Percentiles rank a stretch among this genome's conserved stretches.
Evolutionary conservation across 2,113 vertebrate genomes (phyloP).

Genomic region (Erinaceus europaeus): DNA sequence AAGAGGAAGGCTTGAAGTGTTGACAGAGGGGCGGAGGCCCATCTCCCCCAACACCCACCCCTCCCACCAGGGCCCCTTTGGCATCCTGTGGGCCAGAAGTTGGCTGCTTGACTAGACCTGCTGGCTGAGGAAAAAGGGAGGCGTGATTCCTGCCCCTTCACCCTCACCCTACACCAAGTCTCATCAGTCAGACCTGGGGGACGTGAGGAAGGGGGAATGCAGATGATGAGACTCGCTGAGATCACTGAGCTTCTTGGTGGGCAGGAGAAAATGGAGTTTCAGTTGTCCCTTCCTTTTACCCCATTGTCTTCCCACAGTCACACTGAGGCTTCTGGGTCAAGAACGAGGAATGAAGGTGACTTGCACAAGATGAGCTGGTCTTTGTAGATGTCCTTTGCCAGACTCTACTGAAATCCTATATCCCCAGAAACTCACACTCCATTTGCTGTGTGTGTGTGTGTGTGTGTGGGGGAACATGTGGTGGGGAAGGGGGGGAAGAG

Average conservation of each 20-base stretch:
- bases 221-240: not conserved
- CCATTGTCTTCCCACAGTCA: not conserved
- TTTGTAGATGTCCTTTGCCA: not conserved
- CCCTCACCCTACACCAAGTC: not conserved
- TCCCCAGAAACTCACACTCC: not conserved
- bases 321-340: not conserved
- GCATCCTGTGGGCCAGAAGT: conserved; percentile 24
- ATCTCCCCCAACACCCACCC: not conserved
- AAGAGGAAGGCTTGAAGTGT: not conserved
- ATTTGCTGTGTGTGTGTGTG: too few relatives aligned
- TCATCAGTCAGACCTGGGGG: not conserved
- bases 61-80: not conserved
- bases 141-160: not conserved
- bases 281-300: not conserved
- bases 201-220: not conserved
- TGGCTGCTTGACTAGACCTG: not conserved
- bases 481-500: not conserved
- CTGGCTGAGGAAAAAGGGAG: not conserved
- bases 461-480: too few relatives aligned
- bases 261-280: not conserved
- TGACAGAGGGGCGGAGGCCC: not conserved
- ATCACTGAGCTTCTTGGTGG: accelerated
- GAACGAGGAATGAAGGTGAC: not conserved
- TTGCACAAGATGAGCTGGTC: not conserved
- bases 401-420: not conserved